phyloP scores from a whole-genome alignment of 2,113 vertebrate genomes.

The Garra rufa region DNA sequence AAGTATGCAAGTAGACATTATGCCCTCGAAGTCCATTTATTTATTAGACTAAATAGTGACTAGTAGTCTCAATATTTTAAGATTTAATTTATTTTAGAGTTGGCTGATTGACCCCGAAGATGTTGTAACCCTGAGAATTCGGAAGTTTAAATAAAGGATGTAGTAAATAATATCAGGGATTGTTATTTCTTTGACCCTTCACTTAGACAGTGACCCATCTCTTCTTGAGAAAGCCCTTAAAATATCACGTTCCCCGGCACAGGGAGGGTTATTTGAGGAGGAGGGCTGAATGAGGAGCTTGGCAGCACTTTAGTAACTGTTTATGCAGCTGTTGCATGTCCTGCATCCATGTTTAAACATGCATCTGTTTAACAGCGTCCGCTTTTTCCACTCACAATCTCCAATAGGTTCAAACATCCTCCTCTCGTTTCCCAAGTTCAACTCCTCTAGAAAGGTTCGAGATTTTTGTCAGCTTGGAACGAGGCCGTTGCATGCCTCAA shows the following conservation, averaged over 20 bases:
- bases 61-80: neutral
- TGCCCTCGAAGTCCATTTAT: neutral
- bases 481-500: neutral
- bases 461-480: slow-evolving; percentile 1
- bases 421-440: slow-evolving; percentile 19
- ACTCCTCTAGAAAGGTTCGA: neutral
- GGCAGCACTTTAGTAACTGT: slow-evolving; percentile 59
- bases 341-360: slow-evolving; percentile 52
- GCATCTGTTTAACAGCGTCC: neutral
- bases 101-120: neutral
- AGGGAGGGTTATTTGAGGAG: slow-evolving; percentile 59
- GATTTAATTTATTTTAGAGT: neutral
- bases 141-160: slow-evolving; percentile 43
- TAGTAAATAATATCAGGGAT: slow-evolving; percentile 26
- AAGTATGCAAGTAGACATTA: neutral
- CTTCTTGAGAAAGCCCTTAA: slow-evolving; percentile 35
- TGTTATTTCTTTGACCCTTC: slow-evolving; percentile 32
- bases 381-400: neutral
- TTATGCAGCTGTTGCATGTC: slow-evolving; percentile 68
- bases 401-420: neutral
- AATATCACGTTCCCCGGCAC: slow-evolving; percentile 36
- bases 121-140: slow-evolving; percentile 2
- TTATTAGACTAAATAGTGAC: neutral
- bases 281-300: slow-evolving; percentile 48
- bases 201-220: neutral